Conservation (phyloP, 2,797 vertebrate species). For the Fistularia commersonii region DNA sequence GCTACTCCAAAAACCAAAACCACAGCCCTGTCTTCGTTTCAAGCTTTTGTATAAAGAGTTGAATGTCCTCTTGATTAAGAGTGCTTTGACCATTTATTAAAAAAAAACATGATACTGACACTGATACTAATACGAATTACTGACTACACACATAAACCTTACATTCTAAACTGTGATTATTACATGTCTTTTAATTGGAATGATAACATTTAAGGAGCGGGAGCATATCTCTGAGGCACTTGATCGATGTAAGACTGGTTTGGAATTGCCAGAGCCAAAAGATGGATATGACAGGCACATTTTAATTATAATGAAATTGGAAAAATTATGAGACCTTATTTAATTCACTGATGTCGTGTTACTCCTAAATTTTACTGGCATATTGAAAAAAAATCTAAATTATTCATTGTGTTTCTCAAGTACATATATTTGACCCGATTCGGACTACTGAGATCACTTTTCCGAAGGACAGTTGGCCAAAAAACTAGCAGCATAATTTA, state of each 20-base stretch:
- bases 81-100: slow-evolving; percentile 1
- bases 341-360: background rate
- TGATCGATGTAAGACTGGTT: too few species aligned
- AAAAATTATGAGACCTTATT: too few species aligned
- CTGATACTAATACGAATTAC: background rate
- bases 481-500: slow-evolving; percentile 26
- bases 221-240: too few species aligned
- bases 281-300: background rate
- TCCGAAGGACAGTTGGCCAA: slow-evolving; percentile 7
- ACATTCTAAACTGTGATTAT: too few species aligned
- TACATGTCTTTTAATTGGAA: too few species aligned
- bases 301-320: too few species aligned
- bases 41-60: background rate
- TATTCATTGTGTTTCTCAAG: too few species aligned
- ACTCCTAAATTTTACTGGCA: slow-evolving; percentile 11
- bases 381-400: background rate
- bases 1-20: slow-evolving; percentile 1
- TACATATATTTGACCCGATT: too few species aligned
- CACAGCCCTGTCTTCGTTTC: slow-evolving; percentile 1
- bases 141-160: too few species aligned
- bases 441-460: too few species aligned
- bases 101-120: slow-evolving; percentile 2
- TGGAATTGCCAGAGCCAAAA: background rate
- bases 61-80: background rate
- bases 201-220: too few species aligned